phyloP scores from a whole-genome alignment of 1,140 invertebrate genomes.

The silkworm (Bombyx mori) region DNA sequence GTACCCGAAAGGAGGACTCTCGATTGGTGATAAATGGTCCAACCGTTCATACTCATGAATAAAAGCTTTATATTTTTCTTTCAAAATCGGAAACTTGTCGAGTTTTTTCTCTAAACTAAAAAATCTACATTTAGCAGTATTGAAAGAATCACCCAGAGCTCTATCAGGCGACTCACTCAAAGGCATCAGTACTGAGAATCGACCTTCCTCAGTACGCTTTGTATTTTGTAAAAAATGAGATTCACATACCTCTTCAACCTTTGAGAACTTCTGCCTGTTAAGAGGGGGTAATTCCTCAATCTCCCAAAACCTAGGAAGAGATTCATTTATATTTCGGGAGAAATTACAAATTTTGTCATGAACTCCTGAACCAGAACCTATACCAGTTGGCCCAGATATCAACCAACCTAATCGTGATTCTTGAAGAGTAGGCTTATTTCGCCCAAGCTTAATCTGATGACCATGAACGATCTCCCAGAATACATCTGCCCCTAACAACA shows the following conservation, averaged over 20 bases:
- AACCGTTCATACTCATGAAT: conserved; percentile 3
- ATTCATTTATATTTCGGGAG: not conserved
- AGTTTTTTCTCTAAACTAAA: not conserved
- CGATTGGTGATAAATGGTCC: not conserved
- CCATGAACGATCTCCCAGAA: no score
- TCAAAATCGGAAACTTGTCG: not conserved
- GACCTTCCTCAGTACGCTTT: no score
- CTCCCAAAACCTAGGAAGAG: not conserved
- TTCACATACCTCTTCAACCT: not conserved
- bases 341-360: not conserved
- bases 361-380: no score
- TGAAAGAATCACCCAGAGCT: not conserved
- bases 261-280: not conserved
- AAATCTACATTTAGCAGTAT: conserved; percentile 2
- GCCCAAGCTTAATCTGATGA: no score
- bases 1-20: not conserved
- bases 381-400: no score
- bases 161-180: no score
- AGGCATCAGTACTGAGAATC: no score
- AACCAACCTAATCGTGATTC: no score
- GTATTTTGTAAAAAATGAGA: not conserved
- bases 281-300: not conserved
- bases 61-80: not conserved
- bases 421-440: no score
- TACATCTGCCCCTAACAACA: no score